Conservation (phyloP, 2,113 vertebrate species). For the Etheostoma cragini region DNA sequence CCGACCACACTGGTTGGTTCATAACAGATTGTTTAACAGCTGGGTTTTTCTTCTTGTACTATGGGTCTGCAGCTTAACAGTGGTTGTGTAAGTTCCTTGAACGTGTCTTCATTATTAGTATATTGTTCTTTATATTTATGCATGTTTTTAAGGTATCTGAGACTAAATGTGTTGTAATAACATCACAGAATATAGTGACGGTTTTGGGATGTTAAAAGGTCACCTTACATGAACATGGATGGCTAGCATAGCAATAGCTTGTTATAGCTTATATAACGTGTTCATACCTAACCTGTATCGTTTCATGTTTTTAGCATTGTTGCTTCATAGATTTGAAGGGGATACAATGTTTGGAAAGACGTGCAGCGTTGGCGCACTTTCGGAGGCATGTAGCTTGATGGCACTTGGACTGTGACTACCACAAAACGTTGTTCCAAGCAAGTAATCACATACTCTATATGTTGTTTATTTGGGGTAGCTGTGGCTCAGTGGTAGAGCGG, state of each 20-base stretch:
- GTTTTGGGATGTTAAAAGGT: slow-evolving; percentile 42
- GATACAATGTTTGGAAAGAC: background rate
- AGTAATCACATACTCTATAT: background rate
- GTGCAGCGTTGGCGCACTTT: slow-evolving; percentile 11
- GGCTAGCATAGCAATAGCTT: slow-evolving; percentile 5
- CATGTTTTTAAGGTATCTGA: slow-evolving; percentile 15
- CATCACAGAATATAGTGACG: background rate
- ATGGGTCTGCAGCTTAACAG: slow-evolving; percentile 19
- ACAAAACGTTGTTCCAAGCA: slow-evolving; percentile 23
- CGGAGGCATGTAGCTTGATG: slow-evolving; percentile 9
- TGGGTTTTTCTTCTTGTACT: slow-evolving; percentile 21
- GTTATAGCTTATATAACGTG: background rate
- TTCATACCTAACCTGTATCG: background rate
- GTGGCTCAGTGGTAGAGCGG: too few relatives aligned
- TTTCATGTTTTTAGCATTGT: slow-evolving; percentile 1
- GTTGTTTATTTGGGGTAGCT: too few relatives aligned
- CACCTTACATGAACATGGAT: slow-evolving; percentile 50
- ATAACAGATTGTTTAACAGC: slow-evolving; percentile 18
- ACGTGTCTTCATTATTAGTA: background rate
- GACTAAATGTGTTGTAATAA: slow-evolving; percentile 20
- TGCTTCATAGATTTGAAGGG: slow-evolving; percentile 5
- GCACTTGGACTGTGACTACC: slow-evolving; percentile 32
- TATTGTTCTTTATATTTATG: slow-evolving; percentile 7
- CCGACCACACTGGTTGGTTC: slow-evolving; percentile 17
- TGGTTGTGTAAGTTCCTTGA: slow-evolving; percentile 10